Base-by-base conservation (phyloP, 2,797 vertebrate species). In the Octomys mimax region DNA sequence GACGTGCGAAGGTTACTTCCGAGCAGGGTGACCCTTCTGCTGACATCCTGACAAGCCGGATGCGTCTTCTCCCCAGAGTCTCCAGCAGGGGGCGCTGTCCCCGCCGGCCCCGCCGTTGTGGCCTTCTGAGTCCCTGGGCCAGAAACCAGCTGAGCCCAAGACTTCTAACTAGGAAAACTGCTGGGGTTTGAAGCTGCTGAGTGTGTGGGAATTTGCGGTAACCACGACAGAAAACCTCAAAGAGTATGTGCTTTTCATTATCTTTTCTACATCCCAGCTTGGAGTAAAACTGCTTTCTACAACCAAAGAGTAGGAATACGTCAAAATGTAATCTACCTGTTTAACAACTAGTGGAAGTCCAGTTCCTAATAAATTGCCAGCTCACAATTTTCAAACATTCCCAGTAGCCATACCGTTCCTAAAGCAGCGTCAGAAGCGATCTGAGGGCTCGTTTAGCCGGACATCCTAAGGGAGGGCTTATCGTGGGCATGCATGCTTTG, bases 321-420 rank as follows among this genome's bases (percentile, higher is more conserved):
- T 19, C 26, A 46, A 87, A 81, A 39, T n/a, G 6, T 4, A 31
- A 49, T 36, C 26, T 26, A 49, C 31, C 36, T 64, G 2, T 39
- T 46, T 73, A 73, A 36, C 57, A 46, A 31, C 68, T 19, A n/a
- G 49, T 22, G 21, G 26, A 97, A 91, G 18, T 89, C 66, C 89
- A 62, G n/a, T 92, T 97, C 89, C 83, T 80, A 86, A n/a, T 79
- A 89, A 96, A 97, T 91, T 81, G 77, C 82, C 83, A 62, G 13
- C 77, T 31, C 28, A 9, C 33, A 5, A 46, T 93, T 92, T 71
- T 96, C 91, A 95, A 86, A 82, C 84, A 54, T 73, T 91, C 90
- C 84, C 91, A 89, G 26, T 36, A 13, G 33, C 92, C 87, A 91
- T 5, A 9, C 92, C 52, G 24, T 80, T 93, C 94, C 88, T 92